Evolutionary conservation across 1,140 invertebrate genomes (phyloP), one percentile per base, ranked within the genome.

Genomic region (Drosophila tsacasi): DNA sequence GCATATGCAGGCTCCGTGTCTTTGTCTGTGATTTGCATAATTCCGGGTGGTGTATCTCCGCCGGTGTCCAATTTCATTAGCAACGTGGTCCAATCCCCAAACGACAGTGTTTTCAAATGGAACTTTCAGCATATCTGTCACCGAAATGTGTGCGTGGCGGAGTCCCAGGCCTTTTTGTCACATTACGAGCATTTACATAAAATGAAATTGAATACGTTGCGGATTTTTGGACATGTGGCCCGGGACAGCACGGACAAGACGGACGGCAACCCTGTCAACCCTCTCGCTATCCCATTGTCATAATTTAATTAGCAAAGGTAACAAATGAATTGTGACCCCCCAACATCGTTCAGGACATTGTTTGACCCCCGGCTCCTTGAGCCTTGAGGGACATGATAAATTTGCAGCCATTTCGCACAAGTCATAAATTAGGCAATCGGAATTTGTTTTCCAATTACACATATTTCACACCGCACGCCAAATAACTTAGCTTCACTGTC

Each of bases 51-150:
- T 72, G 72, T 61, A 32, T 65, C 39, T 55, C 49, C 47, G 64
- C 44, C 83, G 89, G 89, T 91, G 89, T 91, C 89, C 89, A 91
- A 91, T 91, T 91, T 91, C 89, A 91, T 91, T 91, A 91, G 89
- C 57, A 69, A 76, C 76, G 50, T 57, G 54, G 54, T 73, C 72
- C 72, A 47, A 60, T 72, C 72, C 73, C 85, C 84, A 78, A 61
- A 39, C 35, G 54, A 39, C 50, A 59, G 39, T 87, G 83, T 83
- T 90, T 76, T 87, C 79, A 85, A 86, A 76, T 62, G 76, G 67
- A 68, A 74, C 72, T 86, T 78, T 91, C 85, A 79, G 63, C 75
- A 81, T 81, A 86, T 84, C 90, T 92, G 91, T 92, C 91, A 92
- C 66, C 69, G 82, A 87, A 90, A 90, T 86, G 76, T 89, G 82